Conservation (phyloP, 1,140 invertebrate species). For the Neuroterus valhalla region DNA sequence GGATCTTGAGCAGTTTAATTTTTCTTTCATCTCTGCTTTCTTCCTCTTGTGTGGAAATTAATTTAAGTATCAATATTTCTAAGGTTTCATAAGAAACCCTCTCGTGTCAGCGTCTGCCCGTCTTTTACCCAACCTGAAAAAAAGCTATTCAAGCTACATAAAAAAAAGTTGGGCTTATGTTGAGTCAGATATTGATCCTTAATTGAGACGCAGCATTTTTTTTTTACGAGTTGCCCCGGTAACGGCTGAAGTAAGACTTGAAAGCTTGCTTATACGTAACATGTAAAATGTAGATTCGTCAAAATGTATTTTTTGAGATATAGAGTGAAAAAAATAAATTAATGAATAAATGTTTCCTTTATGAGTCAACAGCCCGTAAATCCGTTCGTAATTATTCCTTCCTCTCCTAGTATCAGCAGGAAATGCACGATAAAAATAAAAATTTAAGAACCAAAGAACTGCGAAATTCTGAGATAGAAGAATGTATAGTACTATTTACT, state of each 20-base stretch:
- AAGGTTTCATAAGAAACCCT: too few species aligned
- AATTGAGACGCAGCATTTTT: too few species aligned
- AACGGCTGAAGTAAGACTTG: too few species aligned
- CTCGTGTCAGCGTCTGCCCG: too few species aligned
- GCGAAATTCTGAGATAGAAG: slow-evolving; percentile 3
- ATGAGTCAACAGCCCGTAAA: not conserved
- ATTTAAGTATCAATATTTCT: too few species aligned
- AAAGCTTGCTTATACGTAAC: too few species aligned
- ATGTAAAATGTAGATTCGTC: not conserved
- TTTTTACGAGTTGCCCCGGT: not conserved
- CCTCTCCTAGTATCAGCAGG: slow-evolving; percentile 4
- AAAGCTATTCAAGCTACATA: too few species aligned
- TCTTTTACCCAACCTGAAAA: too few species aligned
- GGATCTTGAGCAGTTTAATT: not conserved
- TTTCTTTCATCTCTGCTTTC: not conserved
- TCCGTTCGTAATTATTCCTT: slow-evolving; percentile 18
- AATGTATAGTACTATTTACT: not conserved
- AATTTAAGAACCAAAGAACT: not conserved
- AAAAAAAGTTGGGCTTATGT: slow-evolving; percentile 1
- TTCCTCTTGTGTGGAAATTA: not conserved
- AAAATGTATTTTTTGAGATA: not conserved
- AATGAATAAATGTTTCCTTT: slow-evolving; percentile 21
- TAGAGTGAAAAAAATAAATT: slow-evolving; percentile 20
- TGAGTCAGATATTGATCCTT: too few species aligned
- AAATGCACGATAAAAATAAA: slow-evolving; percentile 16